Conservation (phyloP, 2,888 invertebrate genomes). For the Ennomos fuscantarius region DNA sequence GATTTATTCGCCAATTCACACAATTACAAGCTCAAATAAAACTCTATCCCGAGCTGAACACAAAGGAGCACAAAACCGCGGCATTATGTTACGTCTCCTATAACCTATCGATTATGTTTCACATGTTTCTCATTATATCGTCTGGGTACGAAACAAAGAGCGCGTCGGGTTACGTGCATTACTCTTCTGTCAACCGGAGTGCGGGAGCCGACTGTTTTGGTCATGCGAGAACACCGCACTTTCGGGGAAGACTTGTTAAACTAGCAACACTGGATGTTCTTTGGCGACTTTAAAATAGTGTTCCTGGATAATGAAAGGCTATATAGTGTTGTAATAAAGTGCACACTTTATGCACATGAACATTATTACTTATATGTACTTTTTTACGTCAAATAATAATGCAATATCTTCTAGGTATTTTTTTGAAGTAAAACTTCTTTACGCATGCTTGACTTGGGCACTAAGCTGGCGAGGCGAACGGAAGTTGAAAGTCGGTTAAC, state of each 20-base stretch:
- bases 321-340: neutral
- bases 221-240: conserved; percentile 70
- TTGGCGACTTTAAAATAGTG: conserved; percentile 58
- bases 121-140: conserved; percentile 82
- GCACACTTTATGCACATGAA: no score
- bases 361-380: neutral
- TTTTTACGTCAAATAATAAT: no score
- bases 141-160: conserved; percentile 80
- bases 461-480: no score
- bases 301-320: conserved; percentile 41
- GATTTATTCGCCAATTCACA: conserved; percentile 44
- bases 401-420: no score
- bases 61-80: conserved; percentile 65
- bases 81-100: conserved; percentile 72
- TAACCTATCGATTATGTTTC: conserved; percentile 79
- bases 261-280: conserved; percentile 54
- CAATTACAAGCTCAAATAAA: conserved; percentile 48
- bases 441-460: no score
- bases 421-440: no score
- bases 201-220: conserved; percentile 64
- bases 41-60: conserved; percentile 53
- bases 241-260: conserved; percentile 65
- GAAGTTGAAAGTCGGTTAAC: no score
- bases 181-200: conserved; percentile 66
- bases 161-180: conserved; percentile 71